Evolutionary conservation across 2,888 invertebrate genomes (phyloP), one percentile per base, ranked within the genome.

Genomic region (Cataglyphis altisquamis): DNA sequence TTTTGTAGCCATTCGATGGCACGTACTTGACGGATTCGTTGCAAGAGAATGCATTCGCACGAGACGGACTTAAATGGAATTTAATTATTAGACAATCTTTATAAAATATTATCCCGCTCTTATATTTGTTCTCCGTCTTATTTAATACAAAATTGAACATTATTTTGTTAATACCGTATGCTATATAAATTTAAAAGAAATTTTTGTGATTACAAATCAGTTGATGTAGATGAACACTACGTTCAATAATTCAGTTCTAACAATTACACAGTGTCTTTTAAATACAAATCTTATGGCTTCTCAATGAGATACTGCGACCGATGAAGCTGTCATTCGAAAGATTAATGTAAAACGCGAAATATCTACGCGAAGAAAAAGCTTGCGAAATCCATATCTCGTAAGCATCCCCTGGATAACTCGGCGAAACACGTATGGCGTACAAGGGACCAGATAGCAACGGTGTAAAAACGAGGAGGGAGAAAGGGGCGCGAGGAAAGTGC

Each of bases 401-500:
- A 74, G 45, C 41, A 5, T 60, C 32, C 36, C 29, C 9, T 55
- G 21, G 45, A 70, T 60, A 60, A 45, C 4, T 21, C 25, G 18
- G 45, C 72, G 18, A 72, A 21, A 72, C 18, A 18, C 68, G 32
- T 32, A 4, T 36, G n/a, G 29, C 32, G 55, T n/a, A 36, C 25
- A 73, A 45, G 48, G 78, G 78, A 80, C 36, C 45, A 80, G 78
- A 88, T 82, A 72, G 82, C 60, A 80, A 48, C 84, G 72, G 84
- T 60, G 81, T 67, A 80, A 81, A 80, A 84, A 84, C 63, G 57
- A 32, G 57, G 52, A 75, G 66, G 18, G 48, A 57, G 45, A 83
- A 67, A 82, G 82, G 57, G 74, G 82, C 82, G 82, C 70, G 57
- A 77, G 84, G 85, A 89, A 93, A 92, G 93, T 92, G 93, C 93